phyloP scores from a whole-genome alignment of 2,888 invertebrate species.

The Aporophyla lueneburgensis region DNA sequence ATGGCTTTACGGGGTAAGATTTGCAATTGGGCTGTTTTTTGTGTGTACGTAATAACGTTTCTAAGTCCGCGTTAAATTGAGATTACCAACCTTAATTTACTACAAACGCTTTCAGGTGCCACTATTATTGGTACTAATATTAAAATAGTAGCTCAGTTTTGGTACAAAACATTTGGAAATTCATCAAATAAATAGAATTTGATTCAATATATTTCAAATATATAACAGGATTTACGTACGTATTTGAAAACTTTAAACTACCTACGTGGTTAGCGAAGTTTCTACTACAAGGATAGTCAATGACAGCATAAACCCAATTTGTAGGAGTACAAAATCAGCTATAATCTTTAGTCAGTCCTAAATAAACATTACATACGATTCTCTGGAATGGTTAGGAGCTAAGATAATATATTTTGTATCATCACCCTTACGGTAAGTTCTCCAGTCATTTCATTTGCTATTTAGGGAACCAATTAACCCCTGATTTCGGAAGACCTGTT shows the following conservation, averaged over 20 bases:
- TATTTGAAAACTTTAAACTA: constrained; percentile 1
- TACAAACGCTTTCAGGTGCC: neutral
- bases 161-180: neutral
- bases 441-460: neutral
- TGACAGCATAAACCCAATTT: constrained; percentile 25
- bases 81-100: too few relatives aligned
- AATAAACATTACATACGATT: constrained; percentile 10
- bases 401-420: constrained; percentile 35
- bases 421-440: constrained; percentile 18
- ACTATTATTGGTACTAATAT: neutral
- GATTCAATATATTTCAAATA: neutral
- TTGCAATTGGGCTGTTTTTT: neutral
- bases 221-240: neutral
- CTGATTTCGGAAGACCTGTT: neutral
- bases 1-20: neutral
- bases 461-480: neutral
- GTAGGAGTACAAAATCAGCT: constrained; percentile 18
- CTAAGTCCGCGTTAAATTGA: neutral
- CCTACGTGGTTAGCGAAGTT: constrained; percentile 1
- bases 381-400: constrained; percentile 12
- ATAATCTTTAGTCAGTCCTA: constrained; percentile 33
- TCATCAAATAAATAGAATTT: neutral
- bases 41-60: neutral
- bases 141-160: neutral
- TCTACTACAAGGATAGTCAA: neutral